These are phyloP conservation scores for Macrophya annulata DNA, from an alignment of 2,888 invertebrate species.

Conservation along the genomic window DNA sequence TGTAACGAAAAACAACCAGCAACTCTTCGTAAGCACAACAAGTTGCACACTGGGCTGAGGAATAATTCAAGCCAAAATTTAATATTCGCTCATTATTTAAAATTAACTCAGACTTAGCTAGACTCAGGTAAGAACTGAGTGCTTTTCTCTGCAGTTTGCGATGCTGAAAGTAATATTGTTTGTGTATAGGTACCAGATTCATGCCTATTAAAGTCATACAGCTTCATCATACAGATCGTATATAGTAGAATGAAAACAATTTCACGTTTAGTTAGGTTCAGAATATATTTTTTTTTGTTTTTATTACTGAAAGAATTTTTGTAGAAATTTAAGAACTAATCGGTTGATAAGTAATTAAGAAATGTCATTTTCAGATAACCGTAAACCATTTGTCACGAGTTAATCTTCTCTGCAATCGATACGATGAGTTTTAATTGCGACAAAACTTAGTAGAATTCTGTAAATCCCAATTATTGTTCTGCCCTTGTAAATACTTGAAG, in stretches of 20 bases:
- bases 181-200: neutral
- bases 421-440: neutral
- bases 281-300: neutral
- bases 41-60: neutral
- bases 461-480: constrained; percentile 28
- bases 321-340: neutral
- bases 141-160: neutral
- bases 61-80: constrained; percentile 65
- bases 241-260: neutral
- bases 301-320: neutral
- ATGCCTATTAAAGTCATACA: neutral
- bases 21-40: constrained; percentile 35
- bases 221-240: neutral
- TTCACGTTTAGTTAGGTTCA: neutral
- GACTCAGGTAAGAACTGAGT: neutral
- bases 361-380: neutral
- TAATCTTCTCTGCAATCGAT: neutral
- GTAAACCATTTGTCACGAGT: neutral
- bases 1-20: constrained; percentile 54
- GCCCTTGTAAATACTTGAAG: neutral
- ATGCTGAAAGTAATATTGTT: neutral
- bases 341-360: neutral
- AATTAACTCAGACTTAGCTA: constrained; percentile 65
- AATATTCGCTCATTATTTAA: constrained; percentile 74
- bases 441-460: constrained; percentile 15